Base-by-base conservation (phyloP, 92 coral and sea anemone genomes). In the Anthopleura xanthogrammica region DNA sequence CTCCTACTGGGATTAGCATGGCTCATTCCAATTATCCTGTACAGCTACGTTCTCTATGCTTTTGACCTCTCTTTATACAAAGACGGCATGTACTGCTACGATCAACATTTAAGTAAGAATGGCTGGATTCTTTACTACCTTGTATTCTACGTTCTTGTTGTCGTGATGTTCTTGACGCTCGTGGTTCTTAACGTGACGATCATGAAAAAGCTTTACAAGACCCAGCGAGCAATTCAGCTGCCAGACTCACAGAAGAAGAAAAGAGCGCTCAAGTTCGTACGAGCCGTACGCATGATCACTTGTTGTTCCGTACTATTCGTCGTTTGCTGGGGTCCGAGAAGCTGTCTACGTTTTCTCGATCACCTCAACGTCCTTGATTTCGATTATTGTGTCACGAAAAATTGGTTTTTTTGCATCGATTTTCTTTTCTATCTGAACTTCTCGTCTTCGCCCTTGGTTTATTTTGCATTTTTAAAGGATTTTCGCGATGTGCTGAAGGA, bases 231-330 rank as follows among this genome's bases (percentile, higher is more conserved):
- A 55, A 40, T 75, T 14, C 22, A 7, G 54, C 79, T 82, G 52
- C 79, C 85, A 7, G 85, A 82, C 7, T 41, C n/a, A 12, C 46
- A 82, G 24, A 82, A 22, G 55, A 82, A 82, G 71, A 82, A 82
- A 40, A 50, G 85, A 48, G 79, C 17, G 73, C 71, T 13, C 17
- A 52, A 43, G 52, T 72, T 82, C 56, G 11, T 72, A 10, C 79
- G 85, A 13, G 85, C 85, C 62, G 85, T 82, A 7, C 79, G 76
- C 50, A 72, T 82, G 79, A 76, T 82, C 17, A 23, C 56, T 58
- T 71, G 60, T 4, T 72, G 68, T 52, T 56, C 52, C 8, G 50
- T 82, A 22, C n/a, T 73, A 16, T 82, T 72, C 40, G 41, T 75
- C 43, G 52, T 82, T 20, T 48, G 65, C 36, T 80, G 83, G 83